phyloP scores from a whole-genome alignment of 2,797 vertebrate genomes.

The Semaprochilodus insignis region DNA sequence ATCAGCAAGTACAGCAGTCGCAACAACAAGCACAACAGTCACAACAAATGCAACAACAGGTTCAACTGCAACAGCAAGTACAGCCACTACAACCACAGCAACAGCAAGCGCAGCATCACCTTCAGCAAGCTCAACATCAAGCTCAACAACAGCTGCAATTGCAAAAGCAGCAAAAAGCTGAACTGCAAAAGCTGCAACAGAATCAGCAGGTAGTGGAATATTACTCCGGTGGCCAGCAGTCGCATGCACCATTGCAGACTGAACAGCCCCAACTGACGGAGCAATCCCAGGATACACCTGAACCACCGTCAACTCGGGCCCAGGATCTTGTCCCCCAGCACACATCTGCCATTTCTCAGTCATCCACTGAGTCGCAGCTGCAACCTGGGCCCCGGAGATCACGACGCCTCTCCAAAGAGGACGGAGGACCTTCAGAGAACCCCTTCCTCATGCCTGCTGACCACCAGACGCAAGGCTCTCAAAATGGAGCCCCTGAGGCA shows the following conservation, averaged over 20 bases:
- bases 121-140: slow-evolving; percentile 81
- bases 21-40: slow-evolving; percentile 68
- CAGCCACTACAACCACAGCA: slow-evolving; percentile 77
- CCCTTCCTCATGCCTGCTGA: slow-evolving; percentile 72
- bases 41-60: slow-evolving; percentile 67
- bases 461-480: slow-evolving; percentile 66
- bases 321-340: slow-evolving; percentile 73
- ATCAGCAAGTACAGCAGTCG: slow-evolving; percentile 57
- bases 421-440: slow-evolving; percentile 82
- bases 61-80: slow-evolving; percentile 45
- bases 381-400: slow-evolving; percentile 84
- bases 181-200: slow-evolving; percentile 76
- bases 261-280: slow-evolving; percentile 60
- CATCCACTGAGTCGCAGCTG: slow-evolving; percentile 59
- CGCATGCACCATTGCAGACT: slow-evolving; percentile 78
- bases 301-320: slow-evolving; percentile 58
- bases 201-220: slow-evolving; percentile 76
- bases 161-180: slow-evolving; percentile 61
- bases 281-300: slow-evolving; percentile 73
- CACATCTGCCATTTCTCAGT: slow-evolving; percentile 71
- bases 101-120: slow-evolving; percentile 73
- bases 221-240: slow-evolving; percentile 71
- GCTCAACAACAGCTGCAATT: slow-evolving; percentile 75
- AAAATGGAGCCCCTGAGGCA: slow-evolving; percentile 55
- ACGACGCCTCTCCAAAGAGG: slow-evolving; percentile 93